phyloP scores from a whole-genome alignment of 2,888 invertebrate genomes.

The Sarcophaga carnaria region DNA sequence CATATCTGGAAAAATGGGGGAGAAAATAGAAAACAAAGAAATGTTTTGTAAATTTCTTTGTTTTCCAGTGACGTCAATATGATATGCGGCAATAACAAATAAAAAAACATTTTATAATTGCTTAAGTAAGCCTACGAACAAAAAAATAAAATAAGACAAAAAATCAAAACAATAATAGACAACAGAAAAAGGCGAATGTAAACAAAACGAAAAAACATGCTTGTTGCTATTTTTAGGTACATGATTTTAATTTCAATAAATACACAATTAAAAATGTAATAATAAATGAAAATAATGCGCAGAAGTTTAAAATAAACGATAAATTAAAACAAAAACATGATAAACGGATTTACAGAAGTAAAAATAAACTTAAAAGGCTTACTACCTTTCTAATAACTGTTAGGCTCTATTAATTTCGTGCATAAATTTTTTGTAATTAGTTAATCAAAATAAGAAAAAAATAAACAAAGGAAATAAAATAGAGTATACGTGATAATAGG shows the following conservation, averaged over 20 bases:
- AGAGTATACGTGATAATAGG: neutral
- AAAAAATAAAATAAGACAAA: neutral
- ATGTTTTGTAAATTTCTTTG: constrained; percentile 22
- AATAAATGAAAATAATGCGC: constrained; percentile 16
- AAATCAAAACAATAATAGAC: constrained; percentile 31
- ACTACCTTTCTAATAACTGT: neutral
- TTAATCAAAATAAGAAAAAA: no score
- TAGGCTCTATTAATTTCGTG: constrained; percentile 48
- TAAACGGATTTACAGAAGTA: constrained; percentile 19
- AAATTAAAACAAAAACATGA: neutral
- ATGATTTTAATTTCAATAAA: constrained; percentile 34
- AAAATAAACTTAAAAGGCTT: neutral
- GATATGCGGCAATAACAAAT: neutral
- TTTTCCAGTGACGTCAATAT: constrained; percentile 41
- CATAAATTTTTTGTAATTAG: constrained; percentile 18
- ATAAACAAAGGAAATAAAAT: neutral
- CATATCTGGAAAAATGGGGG: neutral
- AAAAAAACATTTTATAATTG: neutral
- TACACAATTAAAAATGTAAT: neutral
- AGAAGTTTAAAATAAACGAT: constrained; percentile 9
- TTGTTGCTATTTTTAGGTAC: constrained; percentile 55
- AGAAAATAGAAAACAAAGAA: neutral
- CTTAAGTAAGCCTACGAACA: neutral
- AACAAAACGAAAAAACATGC: constrained; percentile 48
- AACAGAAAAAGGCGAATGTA: neutral